Percentiles rank a stretch among this genome's conserved stretches.
Evolutionary conservation across 2,113 vertebrate species (phyloP).

Genomic region (Cyprinodon variegatus): DNA sequence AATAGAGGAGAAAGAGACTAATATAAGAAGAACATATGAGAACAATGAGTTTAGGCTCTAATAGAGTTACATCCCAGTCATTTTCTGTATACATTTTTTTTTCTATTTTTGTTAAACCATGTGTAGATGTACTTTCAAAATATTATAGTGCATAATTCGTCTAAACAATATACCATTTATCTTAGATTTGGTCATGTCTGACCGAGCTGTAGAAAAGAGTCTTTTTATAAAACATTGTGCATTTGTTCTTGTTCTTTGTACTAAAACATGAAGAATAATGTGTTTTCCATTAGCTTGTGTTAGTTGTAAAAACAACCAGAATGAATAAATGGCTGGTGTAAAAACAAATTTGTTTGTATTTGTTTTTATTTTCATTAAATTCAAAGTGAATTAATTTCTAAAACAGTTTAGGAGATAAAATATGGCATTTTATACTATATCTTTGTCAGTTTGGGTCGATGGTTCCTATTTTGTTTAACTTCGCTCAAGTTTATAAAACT

Average conservation of each 20-base stretch:
- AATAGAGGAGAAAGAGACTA: not conserved
- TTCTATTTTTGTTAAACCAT: not conserved
- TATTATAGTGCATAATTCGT: not conserved
- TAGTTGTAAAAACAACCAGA: not conserved
- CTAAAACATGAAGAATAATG: too few relatives aligned
- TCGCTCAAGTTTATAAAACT: not conserved
- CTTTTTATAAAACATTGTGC: not conserved
- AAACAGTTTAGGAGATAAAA: not conserved
- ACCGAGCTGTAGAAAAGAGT: not conserved
- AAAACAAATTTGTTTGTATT: not conserved
- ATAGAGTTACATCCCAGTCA: not conserved
- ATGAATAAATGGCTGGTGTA: not conserved
- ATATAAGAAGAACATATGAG: too few relatives aligned
- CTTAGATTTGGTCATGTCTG: not conserved
- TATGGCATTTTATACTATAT: not conserved
- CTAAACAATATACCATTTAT: not conserved
- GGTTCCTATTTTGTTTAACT: not conserved
- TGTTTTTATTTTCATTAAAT: not conserved
- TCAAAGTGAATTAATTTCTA: not conserved
- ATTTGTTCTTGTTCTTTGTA: not conserved
- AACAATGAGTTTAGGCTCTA: not conserved
- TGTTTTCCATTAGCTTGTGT: not conserved
- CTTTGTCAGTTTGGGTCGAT: too few relatives aligned
- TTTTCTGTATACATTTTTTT: not conserved
- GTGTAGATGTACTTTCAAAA: not conserved